These are phyloP conservation scores for Pipra filicauda DNA, from an alignment of 2,113 vertebrate genomes.

Conservation along the genomic window DNA sequence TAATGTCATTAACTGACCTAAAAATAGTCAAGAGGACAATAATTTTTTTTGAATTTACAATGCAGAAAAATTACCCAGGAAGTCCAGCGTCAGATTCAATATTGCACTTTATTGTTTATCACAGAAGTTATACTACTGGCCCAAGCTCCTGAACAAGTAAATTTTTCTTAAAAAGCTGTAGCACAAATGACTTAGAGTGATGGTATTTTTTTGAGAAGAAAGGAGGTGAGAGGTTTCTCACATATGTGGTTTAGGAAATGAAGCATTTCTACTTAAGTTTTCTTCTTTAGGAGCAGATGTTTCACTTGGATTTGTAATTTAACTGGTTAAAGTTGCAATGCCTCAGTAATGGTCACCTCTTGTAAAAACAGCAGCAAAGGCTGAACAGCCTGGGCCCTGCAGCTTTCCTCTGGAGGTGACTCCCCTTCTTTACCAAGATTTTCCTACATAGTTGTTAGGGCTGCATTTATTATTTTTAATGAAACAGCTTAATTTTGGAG, in stretches of 20 bases:
- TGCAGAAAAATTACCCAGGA: neutral
- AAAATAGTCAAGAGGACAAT: neutral
- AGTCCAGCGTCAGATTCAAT: neutral
- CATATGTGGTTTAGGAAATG: neutral
- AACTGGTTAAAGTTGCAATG: neutral
- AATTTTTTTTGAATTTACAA: neutral
- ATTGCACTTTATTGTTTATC: neutral
- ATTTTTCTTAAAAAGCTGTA: neutral
- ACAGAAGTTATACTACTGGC: neutral
- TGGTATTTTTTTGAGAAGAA: neutral
- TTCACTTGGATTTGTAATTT: neutral
- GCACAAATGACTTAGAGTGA: neutral
- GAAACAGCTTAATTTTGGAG: neutral
- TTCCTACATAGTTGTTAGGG: neutral
- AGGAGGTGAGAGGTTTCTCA: neutral
- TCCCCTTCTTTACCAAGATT: neutral
- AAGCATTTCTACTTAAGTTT: neutral
- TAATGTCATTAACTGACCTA: neutral
- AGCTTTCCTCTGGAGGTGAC: neutral
- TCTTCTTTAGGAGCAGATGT: neutral
- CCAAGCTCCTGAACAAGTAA: neutral
- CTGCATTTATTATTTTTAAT: neutral
- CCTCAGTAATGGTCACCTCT: neutral
- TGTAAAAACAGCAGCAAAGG: neutral
- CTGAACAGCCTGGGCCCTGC: neutral